Evolutionary conservation across 2,888 invertebrate genomes (phyloP).

Genomic region (Plutella xylostella): DNA sequence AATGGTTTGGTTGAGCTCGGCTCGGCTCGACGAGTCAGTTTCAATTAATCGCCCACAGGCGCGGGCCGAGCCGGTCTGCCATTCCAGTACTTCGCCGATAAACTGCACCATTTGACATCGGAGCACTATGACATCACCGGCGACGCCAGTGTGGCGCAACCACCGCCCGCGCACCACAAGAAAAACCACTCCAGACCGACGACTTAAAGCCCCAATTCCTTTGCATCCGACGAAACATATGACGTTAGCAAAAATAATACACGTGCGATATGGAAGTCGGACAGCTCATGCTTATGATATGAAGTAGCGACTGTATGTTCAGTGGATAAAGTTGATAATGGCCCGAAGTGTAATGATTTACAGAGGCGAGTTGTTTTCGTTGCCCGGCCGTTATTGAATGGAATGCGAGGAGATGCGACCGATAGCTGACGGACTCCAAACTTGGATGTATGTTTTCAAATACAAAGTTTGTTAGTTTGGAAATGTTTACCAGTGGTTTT

Average conservation of each 20-base stretch:
- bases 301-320: slow-evolving; percentile 5
- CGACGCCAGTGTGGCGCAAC: no score
- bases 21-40: slow-evolving; percentile 24
- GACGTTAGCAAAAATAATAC: background rate
- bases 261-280: slow-evolving; percentile 13
- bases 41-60: slow-evolving; percentile 34
- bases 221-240: background rate
- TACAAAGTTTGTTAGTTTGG: no score
- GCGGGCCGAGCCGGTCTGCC: slow-evolving; percentile 14
- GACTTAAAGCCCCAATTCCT: background rate
- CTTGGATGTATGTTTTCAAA: background rate
- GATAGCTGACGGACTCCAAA: slow-evolving; percentile 10
- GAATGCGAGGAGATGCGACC: slow-evolving; percentile 14
- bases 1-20: slow-evolving; percentile 22
- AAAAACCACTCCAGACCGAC: background rate
- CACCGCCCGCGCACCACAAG: background rate
- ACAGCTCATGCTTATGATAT: slow-evolving; percentile 5
- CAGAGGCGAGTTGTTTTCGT: slow-evolving; percentile 12
- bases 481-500: background rate
- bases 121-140: slow-evolving; percentile 10
- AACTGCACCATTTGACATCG: slow-evolving; percentile 17
- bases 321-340: slow-evolving; percentile 6
- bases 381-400: slow-evolving; percentile 15
- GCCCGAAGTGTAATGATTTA: slow-evolving; percentile 5
- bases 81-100: slow-evolving; percentile 12